Conservation (phyloP, 1,140 invertebrate genomes). For the Drosophila santomea region DNA sequence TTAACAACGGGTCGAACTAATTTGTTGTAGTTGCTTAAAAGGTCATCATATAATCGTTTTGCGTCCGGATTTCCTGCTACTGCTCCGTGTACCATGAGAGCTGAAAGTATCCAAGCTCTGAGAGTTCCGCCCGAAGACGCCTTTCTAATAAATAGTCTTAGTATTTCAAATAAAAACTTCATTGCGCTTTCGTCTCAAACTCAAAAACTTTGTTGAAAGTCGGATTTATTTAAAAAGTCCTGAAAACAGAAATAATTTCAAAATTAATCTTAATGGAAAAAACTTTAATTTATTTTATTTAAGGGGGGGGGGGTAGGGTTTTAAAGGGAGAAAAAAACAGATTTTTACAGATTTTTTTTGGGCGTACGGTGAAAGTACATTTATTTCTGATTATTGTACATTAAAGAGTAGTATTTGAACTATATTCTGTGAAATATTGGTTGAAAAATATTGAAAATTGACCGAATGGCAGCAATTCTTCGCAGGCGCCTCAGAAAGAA, state of each 20-base stretch:
- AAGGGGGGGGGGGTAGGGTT: too few species aligned
- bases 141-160: constrained; percentile 64
- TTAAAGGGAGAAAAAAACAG: too few species aligned
- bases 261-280: not conserved
- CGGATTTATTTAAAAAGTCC: not conserved
- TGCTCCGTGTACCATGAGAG: constrained; percentile 85
- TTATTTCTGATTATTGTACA: too few species aligned
- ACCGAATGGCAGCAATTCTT: too few species aligned
- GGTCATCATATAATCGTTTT: constrained; percentile 95
- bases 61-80: constrained; percentile 93
- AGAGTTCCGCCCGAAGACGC: constrained; percentile 84
- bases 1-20: constrained; percentile 96
- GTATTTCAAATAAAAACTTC: constrained; percentile 33
- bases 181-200: constrained; percentile 11
- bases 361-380: too few species aligned
- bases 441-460: too few species aligned
- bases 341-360: too few species aligned
- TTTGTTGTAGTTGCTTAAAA: constrained; percentile 97
- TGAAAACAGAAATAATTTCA: not conserved
- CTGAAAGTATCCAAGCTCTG: constrained; percentile 84
- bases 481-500: too few species aligned
- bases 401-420: too few species aligned
- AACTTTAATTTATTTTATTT: too few species aligned
- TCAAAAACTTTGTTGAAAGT: not conserved
- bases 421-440: too few species aligned